phyloP scores from a whole-genome alignment of 2,113 vertebrate species.

The Leucopsar rothschildi region DNA sequence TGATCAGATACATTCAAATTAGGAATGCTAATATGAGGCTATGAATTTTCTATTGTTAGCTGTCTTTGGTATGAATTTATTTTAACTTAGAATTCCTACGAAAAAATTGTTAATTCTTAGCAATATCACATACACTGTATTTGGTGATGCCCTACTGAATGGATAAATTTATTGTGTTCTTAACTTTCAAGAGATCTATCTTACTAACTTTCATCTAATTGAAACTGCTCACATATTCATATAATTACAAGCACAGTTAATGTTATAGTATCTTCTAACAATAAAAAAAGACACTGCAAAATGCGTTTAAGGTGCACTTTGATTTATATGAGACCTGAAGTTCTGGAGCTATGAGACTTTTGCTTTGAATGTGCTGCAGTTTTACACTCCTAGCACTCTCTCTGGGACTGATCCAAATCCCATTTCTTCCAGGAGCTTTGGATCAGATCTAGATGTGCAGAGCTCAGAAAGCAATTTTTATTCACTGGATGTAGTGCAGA shows the following conservation, averaged over 20 bases:
- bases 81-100: neutral
- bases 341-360: slow-evolving; percentile 30
- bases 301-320: slow-evolving; percentile 11
- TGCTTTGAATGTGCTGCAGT: slow-evolving; percentile 27
- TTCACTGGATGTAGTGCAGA: slow-evolving; percentile 33
- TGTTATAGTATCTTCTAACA: neutral
- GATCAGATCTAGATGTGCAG: slow-evolving; percentile 5
- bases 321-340: slow-evolving; percentile 25
- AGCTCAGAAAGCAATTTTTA: slow-evolving; percentile 31
- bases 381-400: slow-evolving; percentile 55
- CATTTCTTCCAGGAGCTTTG: slow-evolving; percentile 30
- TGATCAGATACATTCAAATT: neutral
- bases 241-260: neutral
- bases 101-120: neutral
- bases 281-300: neutral
- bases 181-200: neutral
- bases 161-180: neutral
- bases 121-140: neutral
- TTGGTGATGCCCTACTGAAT: neutral
- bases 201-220: neutral
- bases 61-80: neutral
- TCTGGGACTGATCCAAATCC: slow-evolving; percentile 52
- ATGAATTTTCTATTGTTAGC: neutral
- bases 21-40: neutral
- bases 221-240: neutral